phyloP scores from a whole-genome alignment of 2,113 vertebrate genomes.

The Hylia prasina region DNA sequence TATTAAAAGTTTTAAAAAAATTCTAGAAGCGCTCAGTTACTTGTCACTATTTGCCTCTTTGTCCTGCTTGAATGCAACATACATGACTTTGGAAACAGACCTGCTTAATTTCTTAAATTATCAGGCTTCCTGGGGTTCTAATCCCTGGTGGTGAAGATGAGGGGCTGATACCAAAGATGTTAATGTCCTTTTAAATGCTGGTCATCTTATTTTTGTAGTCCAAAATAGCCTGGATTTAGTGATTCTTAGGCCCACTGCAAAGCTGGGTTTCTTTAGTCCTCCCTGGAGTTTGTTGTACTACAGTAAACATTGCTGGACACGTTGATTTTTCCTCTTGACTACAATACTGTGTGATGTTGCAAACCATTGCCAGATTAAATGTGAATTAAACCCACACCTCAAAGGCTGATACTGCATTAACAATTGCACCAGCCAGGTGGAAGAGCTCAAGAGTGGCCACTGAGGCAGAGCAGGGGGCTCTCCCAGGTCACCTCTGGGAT shows the following conservation, averaged over 20 bases:
- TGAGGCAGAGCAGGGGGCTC: not conserved
- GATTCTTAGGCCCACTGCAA: not conserved
- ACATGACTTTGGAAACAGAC: not conserved
- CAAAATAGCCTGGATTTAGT: not conserved
- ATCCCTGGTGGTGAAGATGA: not conserved
- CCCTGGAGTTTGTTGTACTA: not conserved
- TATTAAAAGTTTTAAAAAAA: conserved; percentile 12
- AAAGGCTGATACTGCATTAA: not conserved
- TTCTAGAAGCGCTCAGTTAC: not conserved
- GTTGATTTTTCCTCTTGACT: not conserved
- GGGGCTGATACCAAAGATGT: not conserved
- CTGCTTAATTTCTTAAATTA: not conserved
- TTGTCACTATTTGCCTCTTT: not conserved
- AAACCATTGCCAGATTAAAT: not conserved
- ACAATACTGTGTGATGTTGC: not conserved
- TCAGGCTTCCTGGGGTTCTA: not conserved
- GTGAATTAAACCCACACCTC: not conserved
- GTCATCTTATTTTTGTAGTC: not conserved
- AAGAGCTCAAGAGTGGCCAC: not conserved
- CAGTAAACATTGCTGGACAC: not conserved
- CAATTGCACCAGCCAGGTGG: fast-evolving
- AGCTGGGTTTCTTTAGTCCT: not conserved
- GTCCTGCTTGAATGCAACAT: not conserved
- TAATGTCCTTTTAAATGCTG: not conserved
- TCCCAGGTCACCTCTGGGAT: not conserved